Evolutionary conservation across 2,797 vertebrate species (phyloP).

Genomic region (Phoeniculus purpureus): DNA sequence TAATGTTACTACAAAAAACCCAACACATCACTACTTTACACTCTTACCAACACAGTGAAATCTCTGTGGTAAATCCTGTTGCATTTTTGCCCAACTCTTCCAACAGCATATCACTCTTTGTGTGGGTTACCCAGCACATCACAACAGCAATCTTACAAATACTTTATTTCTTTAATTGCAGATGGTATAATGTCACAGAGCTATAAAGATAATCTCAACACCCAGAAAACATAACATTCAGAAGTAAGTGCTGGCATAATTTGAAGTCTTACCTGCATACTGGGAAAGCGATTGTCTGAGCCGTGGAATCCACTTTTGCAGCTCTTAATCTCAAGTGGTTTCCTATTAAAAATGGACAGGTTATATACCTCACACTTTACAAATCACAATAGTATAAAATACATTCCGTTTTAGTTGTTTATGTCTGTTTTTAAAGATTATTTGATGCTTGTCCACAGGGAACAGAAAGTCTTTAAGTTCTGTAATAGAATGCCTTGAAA

Average conservation of each 20-base stretch:
- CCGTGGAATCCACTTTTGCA: constrained; percentile 92
- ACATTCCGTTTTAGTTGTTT: neutral
- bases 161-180: neutral
- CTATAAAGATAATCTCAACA: neutral
- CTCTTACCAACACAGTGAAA: neutral
- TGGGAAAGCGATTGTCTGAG: constrained; percentile 91
- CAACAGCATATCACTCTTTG: accelerated
- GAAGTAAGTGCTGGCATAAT: neutral
- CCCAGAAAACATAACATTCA: neutral
- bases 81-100: neutral
- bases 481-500: neutral
- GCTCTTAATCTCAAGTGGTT: constrained; percentile 80
- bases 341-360: constrained; percentile 73
- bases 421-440: neutral
- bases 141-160: neutral
- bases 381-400: neutral
- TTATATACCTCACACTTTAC: neutral
- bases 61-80: neutral
- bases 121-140: neutral
- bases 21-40: neutral
- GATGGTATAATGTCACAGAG: neutral
- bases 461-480: neutral
- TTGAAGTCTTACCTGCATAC: constrained; percentile 89
- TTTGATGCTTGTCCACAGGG: neutral
- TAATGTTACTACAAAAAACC: neutral